phyloP scores from a whole-genome alignment of 1,140 invertebrate species.

The Paraescarpia echinospica region DNA sequence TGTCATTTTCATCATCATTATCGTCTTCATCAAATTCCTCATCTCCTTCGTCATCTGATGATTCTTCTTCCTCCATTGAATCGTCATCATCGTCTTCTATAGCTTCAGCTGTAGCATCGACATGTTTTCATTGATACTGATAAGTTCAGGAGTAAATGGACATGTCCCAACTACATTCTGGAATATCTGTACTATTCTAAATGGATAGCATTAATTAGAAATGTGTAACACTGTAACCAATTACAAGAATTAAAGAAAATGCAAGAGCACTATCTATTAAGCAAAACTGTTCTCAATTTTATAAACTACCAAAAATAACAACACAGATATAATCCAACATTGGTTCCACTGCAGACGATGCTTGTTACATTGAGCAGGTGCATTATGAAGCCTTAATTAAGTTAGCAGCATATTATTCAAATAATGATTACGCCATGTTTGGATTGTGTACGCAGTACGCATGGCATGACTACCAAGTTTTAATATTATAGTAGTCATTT shows the following conservation, averaged over 20 bases:
- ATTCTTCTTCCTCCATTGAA: neutral
- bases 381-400: neutral
- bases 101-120: neutral
- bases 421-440: too few species aligned
- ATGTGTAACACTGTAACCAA: too few species aligned
- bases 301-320: neutral
- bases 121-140: neutral
- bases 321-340: neutral
- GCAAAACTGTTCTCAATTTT: neutral
- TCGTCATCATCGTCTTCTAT: neutral
- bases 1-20: neutral
- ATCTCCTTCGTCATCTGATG: neutral
- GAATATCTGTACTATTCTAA: too few species aligned
- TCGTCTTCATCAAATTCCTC: conserved; percentile 13
- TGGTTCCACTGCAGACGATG: neutral
- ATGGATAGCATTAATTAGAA: too few species aligned
- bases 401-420: too few species aligned
- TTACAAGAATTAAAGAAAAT: too few species aligned
- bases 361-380: neutral
- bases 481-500: neutral
- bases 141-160: neutral
- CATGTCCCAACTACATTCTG: neutral
- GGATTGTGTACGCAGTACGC: neutral
- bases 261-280: too few species aligned
- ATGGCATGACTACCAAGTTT: neutral